A percentile compares a stretch with the other conserved stretches of the same genome.
phyloP scores from a whole-genome alignment of 1,140 invertebrate species.

The Neoseiulus cucumeris region DNA sequence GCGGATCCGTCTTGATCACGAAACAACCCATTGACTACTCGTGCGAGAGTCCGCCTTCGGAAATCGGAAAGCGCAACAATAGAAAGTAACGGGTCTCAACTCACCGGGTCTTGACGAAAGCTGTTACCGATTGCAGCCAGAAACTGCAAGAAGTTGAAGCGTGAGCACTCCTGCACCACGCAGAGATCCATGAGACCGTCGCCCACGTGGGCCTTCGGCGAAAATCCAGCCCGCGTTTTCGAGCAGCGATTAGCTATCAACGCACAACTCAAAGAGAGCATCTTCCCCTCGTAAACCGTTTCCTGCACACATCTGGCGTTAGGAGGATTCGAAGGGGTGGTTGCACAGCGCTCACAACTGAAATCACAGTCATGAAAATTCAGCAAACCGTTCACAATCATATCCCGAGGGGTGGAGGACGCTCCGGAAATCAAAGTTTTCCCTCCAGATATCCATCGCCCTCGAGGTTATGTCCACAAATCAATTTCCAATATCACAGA shows the following conservation, averaged over 20 bases:
- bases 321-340: neutral
- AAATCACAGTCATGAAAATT: neutral
- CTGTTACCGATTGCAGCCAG: slow-evolving; percentile 25
- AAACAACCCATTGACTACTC: neutral
- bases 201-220: slow-evolving; percentile 54
- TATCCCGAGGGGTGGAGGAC: too few relatives aligned
- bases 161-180: slow-evolving; percentile 46
- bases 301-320: neutral
- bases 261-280: neutral
- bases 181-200: slow-evolving; percentile 61
- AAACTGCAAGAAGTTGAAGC: slow-evolving; percentile 50
- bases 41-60: too few relatives aligned
- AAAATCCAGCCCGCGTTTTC: slow-evolving; percentile 50
- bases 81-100: too few relatives aligned
- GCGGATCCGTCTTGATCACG: neutral
- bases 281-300: slow-evolving; percentile 22
- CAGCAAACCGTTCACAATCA: too few relatives aligned
- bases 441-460: too few relatives aligned
- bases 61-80: too few relatives aligned
- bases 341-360: slow-evolving; percentile 2
- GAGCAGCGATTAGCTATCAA: slow-evolving; percentile 34
- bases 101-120: slow-evolving; percentile 15
- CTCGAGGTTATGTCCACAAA: too few relatives aligned
- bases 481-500: too few relatives aligned
- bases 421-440: too few relatives aligned